These are phyloP conservation scores for Verasper variegatus DNA, from an alignment of 2,113 vertebrate genomes.

Conservation along the genomic window DNA sequence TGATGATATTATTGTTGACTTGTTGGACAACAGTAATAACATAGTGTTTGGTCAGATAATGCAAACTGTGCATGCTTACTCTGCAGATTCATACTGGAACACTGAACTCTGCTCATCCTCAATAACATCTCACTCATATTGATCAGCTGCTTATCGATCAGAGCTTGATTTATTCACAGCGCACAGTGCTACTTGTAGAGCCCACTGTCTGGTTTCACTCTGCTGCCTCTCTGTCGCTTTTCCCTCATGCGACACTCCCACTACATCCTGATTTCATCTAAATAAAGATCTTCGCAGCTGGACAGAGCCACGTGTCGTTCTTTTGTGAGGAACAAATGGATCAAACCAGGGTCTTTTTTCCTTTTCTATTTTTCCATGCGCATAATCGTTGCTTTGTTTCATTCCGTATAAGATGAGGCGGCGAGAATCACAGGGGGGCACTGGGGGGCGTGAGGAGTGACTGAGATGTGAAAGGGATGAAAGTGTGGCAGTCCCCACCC, in stretches of 20 bases:
- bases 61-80: neutral
- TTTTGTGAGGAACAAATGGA: neutral
- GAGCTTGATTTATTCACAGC: conserved; percentile 13
- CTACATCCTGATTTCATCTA: conserved; percentile 21
- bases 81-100: conserved; percentile 3
- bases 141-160: conserved; percentile 18
- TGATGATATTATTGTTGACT: neutral
- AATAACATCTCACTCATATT: conserved; percentile 8
- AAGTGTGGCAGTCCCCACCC: conserved; percentile 40
- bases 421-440: neutral
- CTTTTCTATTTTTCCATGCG: neutral
- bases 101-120: neutral
- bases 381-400: conserved; percentile 7
- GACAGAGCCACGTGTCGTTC: neutral
- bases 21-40: neutral
- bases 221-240: conserved; percentile 9
- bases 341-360: neutral
- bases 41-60: conserved; percentile 6
- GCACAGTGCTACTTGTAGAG: neutral
- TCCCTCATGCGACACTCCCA: conserved; percentile 1
- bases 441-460: neutral
- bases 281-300: conserved; percentile 21
- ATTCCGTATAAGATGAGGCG: conserved; percentile 22
- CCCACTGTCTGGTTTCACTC: neutral
- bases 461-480: conserved; percentile 39